phyloP scores from a whole-genome alignment of 1,140 invertebrate genomes.

The Trypoxylus dichotomus region DNA sequence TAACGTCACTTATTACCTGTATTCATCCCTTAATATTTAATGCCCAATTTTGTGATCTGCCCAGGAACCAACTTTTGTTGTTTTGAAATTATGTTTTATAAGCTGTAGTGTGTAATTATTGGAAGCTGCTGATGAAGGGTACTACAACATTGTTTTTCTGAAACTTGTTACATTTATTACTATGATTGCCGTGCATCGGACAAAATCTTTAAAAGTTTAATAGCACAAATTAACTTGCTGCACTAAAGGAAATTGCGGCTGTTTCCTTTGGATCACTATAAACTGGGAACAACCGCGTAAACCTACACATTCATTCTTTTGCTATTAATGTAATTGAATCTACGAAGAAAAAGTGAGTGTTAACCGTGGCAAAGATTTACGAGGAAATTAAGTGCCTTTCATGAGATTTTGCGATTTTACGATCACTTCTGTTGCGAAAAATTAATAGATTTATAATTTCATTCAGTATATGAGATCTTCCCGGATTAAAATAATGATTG shows the following conservation, averaged over 20 bases:
- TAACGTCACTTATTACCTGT: too few relatives aligned
- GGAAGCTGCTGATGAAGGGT: too few relatives aligned
- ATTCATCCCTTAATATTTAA: too few relatives aligned
- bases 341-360: background rate
- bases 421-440: background rate
- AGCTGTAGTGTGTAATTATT: too few relatives aligned
- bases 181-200: too few relatives aligned
- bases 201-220: too few relatives aligned
- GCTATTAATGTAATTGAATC: background rate
- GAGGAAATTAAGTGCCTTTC: background rate
- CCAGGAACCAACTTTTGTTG: too few relatives aligned
- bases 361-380: background rate
- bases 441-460: background rate
- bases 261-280: background rate
- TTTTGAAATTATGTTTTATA: too few relatives aligned
- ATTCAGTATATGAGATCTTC: background rate
- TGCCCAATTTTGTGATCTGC: too few relatives aligned
- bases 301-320: background rate
- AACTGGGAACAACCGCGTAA: background rate
- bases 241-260: background rate
- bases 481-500: background rate
- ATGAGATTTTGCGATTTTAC: background rate
- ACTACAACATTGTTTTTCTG: background rate
- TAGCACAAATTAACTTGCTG: too few relatives aligned
- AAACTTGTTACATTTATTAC: too few relatives aligned